Conservation (phyloP, 1,140 invertebrate genomes). For the Brachionus angularis region DNA sequence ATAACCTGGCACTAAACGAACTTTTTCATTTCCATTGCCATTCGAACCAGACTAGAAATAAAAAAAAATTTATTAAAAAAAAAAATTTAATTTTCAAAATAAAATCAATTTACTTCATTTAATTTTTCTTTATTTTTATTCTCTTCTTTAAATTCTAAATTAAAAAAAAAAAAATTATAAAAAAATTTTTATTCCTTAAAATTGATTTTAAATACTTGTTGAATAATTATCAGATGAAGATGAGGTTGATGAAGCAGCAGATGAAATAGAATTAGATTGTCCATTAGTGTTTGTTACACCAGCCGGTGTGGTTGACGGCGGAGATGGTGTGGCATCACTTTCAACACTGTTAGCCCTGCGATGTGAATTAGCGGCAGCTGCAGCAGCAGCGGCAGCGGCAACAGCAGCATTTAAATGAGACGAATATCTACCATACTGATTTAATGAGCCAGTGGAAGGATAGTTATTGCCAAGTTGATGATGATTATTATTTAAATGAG, state of each 20-base stretch:
- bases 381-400: conserved; percentile 34
- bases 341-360: conserved; percentile 38
- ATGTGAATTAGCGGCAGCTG: background rate
- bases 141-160: conserved; percentile 42
- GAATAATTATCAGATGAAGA: conserved; percentile 39
- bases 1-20: conserved; percentile 34
- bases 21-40: conserved; percentile 29
- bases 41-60: background rate
- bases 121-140: conserved; percentile 34
- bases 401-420: conserved; percentile 40
- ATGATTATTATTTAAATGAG: conserved; percentile 10
- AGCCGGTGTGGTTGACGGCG: conserved; percentile 34
- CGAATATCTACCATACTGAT: conserved; percentile 33
- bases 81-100: background rate
- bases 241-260: conserved; percentile 25
- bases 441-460: conserved; percentile 1
- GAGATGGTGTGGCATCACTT: conserved; percentile 39
- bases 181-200: background rate
- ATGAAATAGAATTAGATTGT: conserved; percentile 17
- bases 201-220: background rate
- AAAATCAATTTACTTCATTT: no score
- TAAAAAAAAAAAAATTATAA: background rate
- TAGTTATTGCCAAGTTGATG: background rate
- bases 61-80: background rate
- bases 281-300: background rate